These are phyloP conservation scores for Bufo gargarizans DNA, from an alignment of 2,113 vertebrate species.

Conservation along the genomic window DNA sequence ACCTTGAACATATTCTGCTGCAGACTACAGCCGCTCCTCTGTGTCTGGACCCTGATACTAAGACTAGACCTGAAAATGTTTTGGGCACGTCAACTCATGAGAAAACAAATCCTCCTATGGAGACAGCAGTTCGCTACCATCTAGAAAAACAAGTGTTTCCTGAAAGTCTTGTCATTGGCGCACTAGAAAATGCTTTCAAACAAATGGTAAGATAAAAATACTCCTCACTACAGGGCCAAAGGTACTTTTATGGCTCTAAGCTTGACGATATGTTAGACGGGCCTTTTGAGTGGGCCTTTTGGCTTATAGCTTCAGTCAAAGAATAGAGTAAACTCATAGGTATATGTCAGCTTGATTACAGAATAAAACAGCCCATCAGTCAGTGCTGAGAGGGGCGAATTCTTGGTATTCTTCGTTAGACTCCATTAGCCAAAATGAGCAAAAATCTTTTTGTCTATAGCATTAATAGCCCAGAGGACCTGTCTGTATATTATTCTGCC, in stretches of 20 bases:
- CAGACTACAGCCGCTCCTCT: constrained; percentile 79
- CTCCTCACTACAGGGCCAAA: background rate
- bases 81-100: constrained; percentile 61
- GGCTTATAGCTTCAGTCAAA: no score
- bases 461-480: no score
- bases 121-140: constrained; percentile 79
- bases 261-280: no score
- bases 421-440: no score
- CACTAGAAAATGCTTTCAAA: constrained; percentile 93
- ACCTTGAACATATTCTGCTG: constrained; percentile 87
- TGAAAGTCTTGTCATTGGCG: constrained; percentile 90
- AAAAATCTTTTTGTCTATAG: no score
- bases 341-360: no score
- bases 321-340: no score
- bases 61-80: constrained; percentile 63
- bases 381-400: no score
- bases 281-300: no score
- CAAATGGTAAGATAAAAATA: constrained; percentile 82
- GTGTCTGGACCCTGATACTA: constrained; percentile 74
- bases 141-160: constrained; percentile 90
- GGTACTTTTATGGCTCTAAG: background rate
- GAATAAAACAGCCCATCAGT: no score
- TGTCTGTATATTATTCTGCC: no score
- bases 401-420: no score
- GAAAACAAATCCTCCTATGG: constrained; percentile 69